Conservation (phyloP, 1,140 invertebrate genomes). For the Monomorium pharaonis region DNA sequence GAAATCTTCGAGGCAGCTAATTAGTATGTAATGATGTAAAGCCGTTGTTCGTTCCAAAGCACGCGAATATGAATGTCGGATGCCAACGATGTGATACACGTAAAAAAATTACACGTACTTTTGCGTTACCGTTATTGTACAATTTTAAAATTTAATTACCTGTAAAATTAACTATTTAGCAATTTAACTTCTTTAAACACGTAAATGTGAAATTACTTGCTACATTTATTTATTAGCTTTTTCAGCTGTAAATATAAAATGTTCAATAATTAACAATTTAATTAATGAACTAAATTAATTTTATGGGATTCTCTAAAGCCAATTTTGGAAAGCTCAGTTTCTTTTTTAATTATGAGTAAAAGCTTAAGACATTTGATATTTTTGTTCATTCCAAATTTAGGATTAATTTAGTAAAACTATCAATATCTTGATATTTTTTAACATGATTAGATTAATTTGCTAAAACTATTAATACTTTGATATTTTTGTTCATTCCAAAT, state of each 20-base stretch:
- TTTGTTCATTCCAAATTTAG: background rate
- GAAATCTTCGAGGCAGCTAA: slow-evolving; percentile 30
- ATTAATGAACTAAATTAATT: background rate
- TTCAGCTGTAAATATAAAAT: background rate
- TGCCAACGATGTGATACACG: background rate
- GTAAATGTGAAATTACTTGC: background rate
- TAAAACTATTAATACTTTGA: background rate
- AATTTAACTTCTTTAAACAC: background rate
- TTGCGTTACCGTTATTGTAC: background rate
- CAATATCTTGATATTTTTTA: background rate
- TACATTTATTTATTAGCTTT: background rate
- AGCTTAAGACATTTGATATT: background rate
- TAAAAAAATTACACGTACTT: background rate
- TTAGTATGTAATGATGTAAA: slow-evolving; percentile 49
- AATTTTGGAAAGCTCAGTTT: background rate
- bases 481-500: background rate
- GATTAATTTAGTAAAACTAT: background rate
- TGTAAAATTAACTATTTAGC: background rate
- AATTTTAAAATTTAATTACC: background rate
- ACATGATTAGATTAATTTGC: background rate
- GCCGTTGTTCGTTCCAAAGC: background rate
- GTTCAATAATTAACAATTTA: background rate
- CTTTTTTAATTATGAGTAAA: background rate
- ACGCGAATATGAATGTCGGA: background rate
- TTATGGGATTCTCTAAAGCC: background rate